Evolutionary conservation across 2,797 vertebrate genomes (phyloP).

Genomic region (Channallabes apus): DNA sequence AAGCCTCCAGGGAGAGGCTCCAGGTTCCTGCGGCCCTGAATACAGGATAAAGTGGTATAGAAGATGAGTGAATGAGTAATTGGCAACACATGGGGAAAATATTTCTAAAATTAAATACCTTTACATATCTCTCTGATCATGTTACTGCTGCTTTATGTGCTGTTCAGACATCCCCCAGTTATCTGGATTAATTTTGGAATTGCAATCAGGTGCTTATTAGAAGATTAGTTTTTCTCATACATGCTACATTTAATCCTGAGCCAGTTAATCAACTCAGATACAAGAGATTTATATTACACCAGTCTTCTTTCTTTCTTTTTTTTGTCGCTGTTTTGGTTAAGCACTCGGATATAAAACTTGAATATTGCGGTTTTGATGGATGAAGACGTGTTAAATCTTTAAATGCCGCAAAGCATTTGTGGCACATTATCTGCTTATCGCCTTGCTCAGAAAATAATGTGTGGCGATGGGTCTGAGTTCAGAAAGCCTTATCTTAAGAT

Average conservation of each 20-base stretch:
- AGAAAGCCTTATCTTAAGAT: constrained; percentile 41
- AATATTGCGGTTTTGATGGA: background rate
- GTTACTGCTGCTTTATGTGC: background rate
- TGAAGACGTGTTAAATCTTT: background rate
- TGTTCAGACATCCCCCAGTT: background rate
- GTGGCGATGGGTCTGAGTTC: constrained; percentile 31
- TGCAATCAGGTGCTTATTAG: background rate
- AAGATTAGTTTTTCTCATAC: background rate
- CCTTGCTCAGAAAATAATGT: constrained; percentile 34
- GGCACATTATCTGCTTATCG: constrained; percentile 24
- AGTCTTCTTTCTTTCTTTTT: background rate
- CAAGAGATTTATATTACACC: background rate
- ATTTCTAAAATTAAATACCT: background rate
- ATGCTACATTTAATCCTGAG: constrained; percentile 12
- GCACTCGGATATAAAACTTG: background rate
- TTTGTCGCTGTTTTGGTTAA: background rate
- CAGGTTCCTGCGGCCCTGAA: no score
- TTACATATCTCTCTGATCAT: constrained; percentile 6
- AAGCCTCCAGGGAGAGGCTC: no score
- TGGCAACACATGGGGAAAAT: background rate
- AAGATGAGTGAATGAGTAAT: no score
- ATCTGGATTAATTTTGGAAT: background rate
- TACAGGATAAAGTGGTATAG: no score
- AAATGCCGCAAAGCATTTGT: constrained; percentile 3
- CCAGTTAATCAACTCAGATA: constrained; percentile 3